Base-by-base conservation (phyloP, 2,113 vertebrate species). In the Syngnathus floridae region DNA sequence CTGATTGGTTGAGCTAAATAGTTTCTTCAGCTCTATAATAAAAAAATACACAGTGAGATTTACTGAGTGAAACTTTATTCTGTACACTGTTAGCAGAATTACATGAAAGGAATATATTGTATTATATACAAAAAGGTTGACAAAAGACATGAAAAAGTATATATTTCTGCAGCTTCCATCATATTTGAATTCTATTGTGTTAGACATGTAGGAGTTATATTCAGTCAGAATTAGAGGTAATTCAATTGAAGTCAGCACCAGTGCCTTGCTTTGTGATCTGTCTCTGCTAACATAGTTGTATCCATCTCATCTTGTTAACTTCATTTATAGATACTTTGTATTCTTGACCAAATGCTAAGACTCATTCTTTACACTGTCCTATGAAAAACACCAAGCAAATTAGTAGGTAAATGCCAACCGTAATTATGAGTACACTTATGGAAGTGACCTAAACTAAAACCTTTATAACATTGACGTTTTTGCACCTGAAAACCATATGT, bases 11-110 rank as follows among this genome's bases (percentile, higher is more conserved):
- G 40, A 41, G 40, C 40, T 41, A 12, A 41, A 41, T 41, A 41
- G 3, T 41, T 41, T 12, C 26, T 31, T 31, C 26, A 31, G 3
- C 26, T 31, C 26, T 31, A 31, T 31, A 31, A 31, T 56, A 45
- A 4, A 45, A 4, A 45, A 13, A 46, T 5, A 6, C 5, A 46
- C 14, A 46, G 17, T 17, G 14, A 16, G 31, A 35, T 82, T 82
- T 3, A 83, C 82, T 88, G 62, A 74, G 71, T 73, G 66, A 75
- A 71, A 51, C 60, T 91, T 88, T 89, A 84, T 86, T 85, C 82
- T 87, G 79, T 86, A 77, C 83, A 87, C 80, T 83, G 84, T 84
- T 79, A 84, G 73, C 37, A 76, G 66, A 77, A 78, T 81, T 37
- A 66, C 13, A 82, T 60, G 58, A 41, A 65, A 52, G 5, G n/a